phyloP scores from a whole-genome alignment of 2,113 vertebrate genomes.

The Thunnus thynnus region DNA sequence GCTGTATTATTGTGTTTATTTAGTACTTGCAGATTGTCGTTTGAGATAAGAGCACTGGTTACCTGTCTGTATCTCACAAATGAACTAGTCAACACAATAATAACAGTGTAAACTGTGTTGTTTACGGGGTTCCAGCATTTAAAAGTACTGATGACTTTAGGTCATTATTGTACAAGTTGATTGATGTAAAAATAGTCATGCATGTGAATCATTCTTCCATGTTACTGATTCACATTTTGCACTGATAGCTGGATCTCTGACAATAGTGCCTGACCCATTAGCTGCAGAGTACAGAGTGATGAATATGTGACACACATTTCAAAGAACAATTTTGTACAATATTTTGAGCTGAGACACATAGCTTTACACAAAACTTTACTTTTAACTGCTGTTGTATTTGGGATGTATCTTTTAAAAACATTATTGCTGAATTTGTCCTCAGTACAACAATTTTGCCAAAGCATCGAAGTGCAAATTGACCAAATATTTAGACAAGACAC shows the following conservation, averaged over 20 bases:
- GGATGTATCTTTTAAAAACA: conserved; percentile 3
- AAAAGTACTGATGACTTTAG: conserved; percentile 16
- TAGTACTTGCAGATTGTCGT: not conserved
- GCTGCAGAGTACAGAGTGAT: not conserved
- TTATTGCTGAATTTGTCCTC: conserved; percentile 16
- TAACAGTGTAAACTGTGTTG: conserved; percentile 12
- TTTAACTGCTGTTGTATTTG: not conserved
- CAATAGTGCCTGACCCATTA: conserved; percentile 24
- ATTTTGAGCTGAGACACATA: not conserved
- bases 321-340: not conserved
- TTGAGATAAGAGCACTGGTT: not conserved
- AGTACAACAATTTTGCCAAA: not conserved
- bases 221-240: conserved; percentile 21
- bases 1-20: not conserved
- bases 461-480: too few relatives aligned
- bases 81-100: not conserved
- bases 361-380: not conserved
- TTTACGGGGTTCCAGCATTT: conserved; percentile 9
- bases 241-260: conserved; percentile 3
- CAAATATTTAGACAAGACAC: too few relatives aligned
- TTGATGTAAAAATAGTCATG: conserved; percentile 8
- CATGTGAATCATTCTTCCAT: not conserved
- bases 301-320: conserved; percentile 7
- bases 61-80: not conserved
- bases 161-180: conserved; percentile 21